A percentile compares a stretch with the other conserved stretches of the same genome.
Conservation (phyloP, 2,113 vertebrate genomes). For the Donacobius atricapilla region DNA sequence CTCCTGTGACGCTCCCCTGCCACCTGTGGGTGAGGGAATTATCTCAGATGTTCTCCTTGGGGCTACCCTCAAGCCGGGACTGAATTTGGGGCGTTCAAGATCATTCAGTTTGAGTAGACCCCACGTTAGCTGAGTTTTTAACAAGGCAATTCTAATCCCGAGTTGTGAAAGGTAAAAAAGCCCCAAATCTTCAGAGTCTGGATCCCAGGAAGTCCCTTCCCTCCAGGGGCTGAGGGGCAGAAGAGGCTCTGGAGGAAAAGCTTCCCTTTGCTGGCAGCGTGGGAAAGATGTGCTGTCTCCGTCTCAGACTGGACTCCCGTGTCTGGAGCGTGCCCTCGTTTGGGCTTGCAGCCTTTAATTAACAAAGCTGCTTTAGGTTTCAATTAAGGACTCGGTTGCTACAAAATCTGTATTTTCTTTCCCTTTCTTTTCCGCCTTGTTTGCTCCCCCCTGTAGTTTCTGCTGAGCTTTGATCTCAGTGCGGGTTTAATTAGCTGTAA, state of each 20-base stretch:
- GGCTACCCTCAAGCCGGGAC: not conserved
- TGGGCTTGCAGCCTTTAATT: constrained; percentile 37
- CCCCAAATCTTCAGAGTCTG: not conserved
- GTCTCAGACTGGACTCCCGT: not conserved
- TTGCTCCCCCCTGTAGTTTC: constrained; percentile 26
- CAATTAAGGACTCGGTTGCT: constrained; percentile 30
- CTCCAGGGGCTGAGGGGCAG: not conserved
- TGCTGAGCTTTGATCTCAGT: constrained; percentile 40
- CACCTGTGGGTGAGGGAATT: rapidly evolving
- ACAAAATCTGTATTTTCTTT: constrained; percentile 22
- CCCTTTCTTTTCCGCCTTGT: constrained; percentile 21
- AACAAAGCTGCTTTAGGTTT: constrained; percentile 49
- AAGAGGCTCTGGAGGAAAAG: not conserved
- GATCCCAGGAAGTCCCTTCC: not conserved
- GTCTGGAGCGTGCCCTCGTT: not conserved
- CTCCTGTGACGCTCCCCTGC: not conserved
- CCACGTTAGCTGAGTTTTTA: rapidly evolving
- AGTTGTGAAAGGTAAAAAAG: not conserved
- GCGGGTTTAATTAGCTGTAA: constrained; percentile 60
- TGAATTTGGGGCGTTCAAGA: rapidly evolving
- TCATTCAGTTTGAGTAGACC: not conserved
- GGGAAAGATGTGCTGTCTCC: not conserved
- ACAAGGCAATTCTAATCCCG: not conserved
- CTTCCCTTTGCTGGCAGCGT: not conserved
- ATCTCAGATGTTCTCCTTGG: not conserved